A percentile compares a stretch with the other conserved stretches of the same genome.
These are phyloP conservation scores for Sphenopsis melanotis DNA, from an alignment of 2,797 vertebrate species.

Conservation along the genomic window DNA sequence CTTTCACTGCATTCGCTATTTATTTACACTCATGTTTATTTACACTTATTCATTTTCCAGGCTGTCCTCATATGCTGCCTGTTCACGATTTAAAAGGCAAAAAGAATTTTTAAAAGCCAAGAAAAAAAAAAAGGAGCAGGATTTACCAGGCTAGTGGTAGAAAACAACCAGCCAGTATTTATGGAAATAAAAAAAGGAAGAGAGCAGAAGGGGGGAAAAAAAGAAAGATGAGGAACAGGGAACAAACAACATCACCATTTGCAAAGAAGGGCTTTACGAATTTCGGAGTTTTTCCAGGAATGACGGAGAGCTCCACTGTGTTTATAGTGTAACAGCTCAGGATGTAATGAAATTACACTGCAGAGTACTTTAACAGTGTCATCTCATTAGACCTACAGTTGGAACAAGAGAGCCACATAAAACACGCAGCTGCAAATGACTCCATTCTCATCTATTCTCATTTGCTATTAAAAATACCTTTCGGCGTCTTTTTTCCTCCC, in stretches of 20 bases:
- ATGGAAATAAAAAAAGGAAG: background rate
- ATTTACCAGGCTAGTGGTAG: background rate
- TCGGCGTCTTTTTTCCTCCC: constrained; percentile 84
- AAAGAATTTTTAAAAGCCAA: background rate
- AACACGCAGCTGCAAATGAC: constrained; percentile 83
- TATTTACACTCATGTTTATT: constrained; percentile 78
- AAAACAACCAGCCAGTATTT: background rate
- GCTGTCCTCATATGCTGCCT: constrained; percentile 19
- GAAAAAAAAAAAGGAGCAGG: background rate
- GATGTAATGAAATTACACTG: constrained; percentile 83
- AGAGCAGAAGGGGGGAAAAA: background rate
- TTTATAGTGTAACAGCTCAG: constrained; percentile 78
- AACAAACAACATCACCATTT: constrained; percentile 45
- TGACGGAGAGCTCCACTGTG: constrained; percentile 77
- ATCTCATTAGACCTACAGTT: constrained; percentile 82
- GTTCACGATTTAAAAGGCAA: background rate
- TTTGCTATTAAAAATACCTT: constrained; percentile 95
- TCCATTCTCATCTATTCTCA: constrained; percentile 84
- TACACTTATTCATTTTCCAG: constrained; percentile 73
- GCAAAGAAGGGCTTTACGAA: constrained; percentile 74
- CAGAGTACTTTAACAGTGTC: constrained; percentile 79
- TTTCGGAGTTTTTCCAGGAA: constrained; percentile 77
- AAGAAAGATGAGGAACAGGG: background rate
- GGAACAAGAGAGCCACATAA: constrained; percentile 80
- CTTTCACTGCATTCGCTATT: constrained; percentile 74